Evolutionary conservation across 2,797 vertebrate species (phyloP).

Genomic region (Poeciliopsis paucimaculata): DNA sequence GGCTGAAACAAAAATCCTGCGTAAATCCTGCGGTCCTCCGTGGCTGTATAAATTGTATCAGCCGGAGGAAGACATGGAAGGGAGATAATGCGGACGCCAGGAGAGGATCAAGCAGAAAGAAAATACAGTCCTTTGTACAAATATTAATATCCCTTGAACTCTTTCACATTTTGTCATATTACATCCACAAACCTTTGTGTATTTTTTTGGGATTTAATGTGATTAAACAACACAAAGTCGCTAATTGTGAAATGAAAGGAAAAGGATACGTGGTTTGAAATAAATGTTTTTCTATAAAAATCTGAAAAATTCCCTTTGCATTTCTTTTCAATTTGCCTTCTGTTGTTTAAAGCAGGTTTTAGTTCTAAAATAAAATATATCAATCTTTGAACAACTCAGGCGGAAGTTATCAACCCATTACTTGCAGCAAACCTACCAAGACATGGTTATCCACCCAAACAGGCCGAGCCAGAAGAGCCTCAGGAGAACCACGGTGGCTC

Average conservation of each 20-base stretch:
- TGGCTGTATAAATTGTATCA: constrained; percentile 58
- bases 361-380: neutral
- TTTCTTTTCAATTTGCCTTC: neutral
- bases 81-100: constrained; percentile 18
- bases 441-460: neutral
- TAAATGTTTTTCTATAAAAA: neutral
- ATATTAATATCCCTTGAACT: neutral
- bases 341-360: neutral
- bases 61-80: constrained; percentile 42
- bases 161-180: neutral
- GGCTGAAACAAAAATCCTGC: constrained; percentile 94
- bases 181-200: neutral
- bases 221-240: neutral
- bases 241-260: neutral
- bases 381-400: neutral
- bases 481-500: neutral
- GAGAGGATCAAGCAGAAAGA: constrained; percentile 17
- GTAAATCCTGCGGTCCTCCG: constrained; percentile 89
- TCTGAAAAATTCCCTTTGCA: neutral
- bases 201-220: neutral
- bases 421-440: neutral
- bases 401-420: neutral
- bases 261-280: neutral
- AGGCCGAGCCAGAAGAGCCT: neutral
- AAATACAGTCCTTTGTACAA: constrained; percentile 6